Conservation (phyloP, 2,888 invertebrate genomes). For the Terebella lapidaria region DNA sequence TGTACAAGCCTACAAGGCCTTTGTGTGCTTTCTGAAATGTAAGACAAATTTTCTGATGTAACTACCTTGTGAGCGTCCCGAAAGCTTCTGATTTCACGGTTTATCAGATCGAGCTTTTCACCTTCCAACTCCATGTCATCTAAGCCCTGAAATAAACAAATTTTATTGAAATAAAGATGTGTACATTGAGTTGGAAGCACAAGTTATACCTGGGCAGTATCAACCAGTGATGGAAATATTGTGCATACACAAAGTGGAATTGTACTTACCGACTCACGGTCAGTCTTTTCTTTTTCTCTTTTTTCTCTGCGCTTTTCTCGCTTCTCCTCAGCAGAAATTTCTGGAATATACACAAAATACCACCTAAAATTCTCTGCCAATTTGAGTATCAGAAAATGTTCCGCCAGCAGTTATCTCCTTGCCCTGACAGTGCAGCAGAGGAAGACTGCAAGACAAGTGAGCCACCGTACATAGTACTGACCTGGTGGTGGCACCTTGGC, state of each 20-base stretch:
- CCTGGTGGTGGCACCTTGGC: conserved; percentile 32
- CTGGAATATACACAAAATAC: too few relatives aligned
- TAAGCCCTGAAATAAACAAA: conserved; percentile 45
- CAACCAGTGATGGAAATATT: too few relatives aligned
- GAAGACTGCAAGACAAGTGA: too few relatives aligned
- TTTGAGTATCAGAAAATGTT: too few relatives aligned
- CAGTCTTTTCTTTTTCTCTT: not conserved
- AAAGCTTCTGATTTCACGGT: conserved; percentile 95
- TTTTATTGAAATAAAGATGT: not conserved
- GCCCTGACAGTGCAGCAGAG: too few relatives aligned
- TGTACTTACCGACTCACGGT: not conserved
- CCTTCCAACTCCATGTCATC: conserved; percentile 77
- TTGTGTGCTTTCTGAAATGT: too few relatives aligned
- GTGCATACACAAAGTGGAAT: too few relatives aligned
- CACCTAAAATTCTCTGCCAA: too few relatives aligned
- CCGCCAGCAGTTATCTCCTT: too few relatives aligned
- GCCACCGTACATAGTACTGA: too few relatives aligned
- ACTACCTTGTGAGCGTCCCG: conserved; percentile 96
- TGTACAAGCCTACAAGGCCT: too few relatives aligned
- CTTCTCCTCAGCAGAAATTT: not conserved
- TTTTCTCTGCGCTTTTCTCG: not conserved
- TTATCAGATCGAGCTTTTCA: conserved; percentile 92
- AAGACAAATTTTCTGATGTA: too few relatives aligned
- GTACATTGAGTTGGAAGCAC: not conserved
- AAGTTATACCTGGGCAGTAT: not conserved